These are phyloP conservation scores for Plectropomus leopardus DNA, from an alignment of 2,113 vertebrate genomes.

Conservation along the genomic window DNA sequence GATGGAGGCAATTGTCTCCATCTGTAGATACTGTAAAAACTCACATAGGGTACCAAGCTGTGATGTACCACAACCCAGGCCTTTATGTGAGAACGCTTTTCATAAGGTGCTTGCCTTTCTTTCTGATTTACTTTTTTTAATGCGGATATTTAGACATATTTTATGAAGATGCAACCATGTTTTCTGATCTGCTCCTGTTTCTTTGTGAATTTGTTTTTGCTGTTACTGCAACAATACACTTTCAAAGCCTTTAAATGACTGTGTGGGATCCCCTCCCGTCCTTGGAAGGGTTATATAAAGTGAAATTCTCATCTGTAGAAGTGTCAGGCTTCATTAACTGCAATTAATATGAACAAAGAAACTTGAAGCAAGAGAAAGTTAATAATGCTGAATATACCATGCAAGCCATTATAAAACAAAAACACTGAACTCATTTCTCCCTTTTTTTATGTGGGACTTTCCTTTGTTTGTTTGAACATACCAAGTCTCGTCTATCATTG, in stretches of 20 bases:
- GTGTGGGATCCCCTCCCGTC: not conserved
- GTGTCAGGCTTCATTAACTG: not conserved
- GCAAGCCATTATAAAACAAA: not conserved
- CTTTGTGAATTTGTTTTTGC: not conserved
- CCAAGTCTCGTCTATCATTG: not conserved
- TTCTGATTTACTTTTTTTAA: not conserved
- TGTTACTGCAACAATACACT: not conserved
- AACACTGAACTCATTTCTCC: not conserved
- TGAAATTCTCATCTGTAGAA: constrained; percentile 21
- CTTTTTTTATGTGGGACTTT: not conserved
- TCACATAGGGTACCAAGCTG: not conserved
- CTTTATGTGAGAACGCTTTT: not conserved
- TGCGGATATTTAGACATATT: not conserved
- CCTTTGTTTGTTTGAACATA: not conserved
- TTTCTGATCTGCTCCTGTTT: not conserved
- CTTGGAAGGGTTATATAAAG: constrained; percentile 10
- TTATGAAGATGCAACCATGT: not conserved
- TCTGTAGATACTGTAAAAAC: not conserved
- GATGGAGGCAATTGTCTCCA: not conserved
- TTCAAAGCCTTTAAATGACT: constrained; percentile 16
- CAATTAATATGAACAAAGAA: not conserved
- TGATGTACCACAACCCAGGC: not conserved
- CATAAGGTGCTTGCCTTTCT: not conserved
- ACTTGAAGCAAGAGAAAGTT: not conserved
- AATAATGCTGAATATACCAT: not conserved